A percentile compares a stretch with the other conserved stretches of the same genome.
These are phyloP conservation scores for Aphelenchoides avenae DNA, from an alignment of 1,140 invertebrate species.

Conservation along the genomic window DNA sequence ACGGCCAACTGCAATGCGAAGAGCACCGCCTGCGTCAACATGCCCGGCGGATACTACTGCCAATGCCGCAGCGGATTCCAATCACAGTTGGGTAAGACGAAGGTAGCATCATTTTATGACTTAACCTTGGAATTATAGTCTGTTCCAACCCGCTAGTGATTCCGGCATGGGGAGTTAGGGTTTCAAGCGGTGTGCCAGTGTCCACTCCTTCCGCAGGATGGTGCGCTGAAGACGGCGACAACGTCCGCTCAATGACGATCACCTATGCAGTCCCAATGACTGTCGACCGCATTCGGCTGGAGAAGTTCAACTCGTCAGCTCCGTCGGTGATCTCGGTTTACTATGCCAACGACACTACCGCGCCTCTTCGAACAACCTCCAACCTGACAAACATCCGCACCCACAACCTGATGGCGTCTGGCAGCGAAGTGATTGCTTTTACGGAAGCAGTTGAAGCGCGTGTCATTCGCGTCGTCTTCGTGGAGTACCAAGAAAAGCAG, in stretches of 20 bases:
- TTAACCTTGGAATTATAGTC: not conserved
- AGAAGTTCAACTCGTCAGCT: conserved; percentile 32
- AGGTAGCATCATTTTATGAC: conserved; percentile 67
- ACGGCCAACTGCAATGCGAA: conserved; percentile 36
- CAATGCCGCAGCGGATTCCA: conserved; percentile 70
- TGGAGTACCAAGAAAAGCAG: conserved; percentile 78
- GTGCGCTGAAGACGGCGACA: conserved; percentile 12
- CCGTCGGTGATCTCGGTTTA: conserved; percentile 15
- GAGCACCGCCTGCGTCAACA: conserved; percentile 77
- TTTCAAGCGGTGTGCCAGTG: no score
- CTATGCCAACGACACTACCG: conserved; percentile 29
- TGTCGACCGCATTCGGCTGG: conserved; percentile 45
- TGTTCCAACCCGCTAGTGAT: no score
- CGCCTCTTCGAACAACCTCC: conserved; percentile 72
- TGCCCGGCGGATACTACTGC: conserved; percentile 82
- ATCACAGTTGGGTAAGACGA: conserved; percentile 79
- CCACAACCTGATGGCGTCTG: conserved; percentile 60
- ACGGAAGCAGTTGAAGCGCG: conserved; percentile 85
- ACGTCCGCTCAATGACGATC: conserved; percentile 29
- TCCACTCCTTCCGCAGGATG: no score
- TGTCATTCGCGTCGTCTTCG: conserved; percentile 79
- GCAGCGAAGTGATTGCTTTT: conserved; percentile 77
- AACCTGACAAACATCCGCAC: conserved; percentile 55
- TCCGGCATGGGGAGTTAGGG: no score
- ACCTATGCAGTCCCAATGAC: conserved; percentile 48